These are phyloP conservation scores for Gymnorhina tibicen DNA, from an alignment of 2,113 vertebrate species.

Conservation along the genomic window DNA sequence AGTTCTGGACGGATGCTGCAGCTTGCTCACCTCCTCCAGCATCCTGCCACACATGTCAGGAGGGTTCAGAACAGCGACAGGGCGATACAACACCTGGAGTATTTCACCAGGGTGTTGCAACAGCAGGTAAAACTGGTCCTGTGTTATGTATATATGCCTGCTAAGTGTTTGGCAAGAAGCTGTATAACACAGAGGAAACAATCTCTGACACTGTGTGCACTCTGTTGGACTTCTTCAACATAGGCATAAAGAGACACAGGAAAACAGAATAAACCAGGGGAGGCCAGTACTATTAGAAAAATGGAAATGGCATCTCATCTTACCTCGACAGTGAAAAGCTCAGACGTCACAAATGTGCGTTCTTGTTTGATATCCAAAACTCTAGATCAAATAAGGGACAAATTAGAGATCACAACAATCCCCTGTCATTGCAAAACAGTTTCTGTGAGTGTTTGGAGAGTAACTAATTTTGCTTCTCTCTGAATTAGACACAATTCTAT, in stretches of 20 bases:
- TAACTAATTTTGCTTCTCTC: neutral
- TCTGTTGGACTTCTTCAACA: neutral
- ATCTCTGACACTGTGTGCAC: neutral
- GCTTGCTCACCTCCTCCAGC: neutral
- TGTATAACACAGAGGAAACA: neutral
- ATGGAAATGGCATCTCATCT: neutral
- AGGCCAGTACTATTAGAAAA: neutral
- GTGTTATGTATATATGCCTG: neutral
- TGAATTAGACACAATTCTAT: neutral
- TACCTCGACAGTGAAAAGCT: constrained; percentile 85
- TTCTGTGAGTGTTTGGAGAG: neutral
- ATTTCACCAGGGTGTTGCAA: neutral
- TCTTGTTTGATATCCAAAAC: constrained; percentile 85
- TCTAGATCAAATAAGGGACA: constrained; percentile 61
- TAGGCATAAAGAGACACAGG: neutral
- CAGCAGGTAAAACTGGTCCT: neutral
- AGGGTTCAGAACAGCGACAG: neutral
- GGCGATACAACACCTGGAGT: neutral
- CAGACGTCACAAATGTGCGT: constrained; percentile 71
- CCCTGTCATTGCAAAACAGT: neutral
- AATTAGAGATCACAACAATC: neutral
- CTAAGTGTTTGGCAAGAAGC: neutral
- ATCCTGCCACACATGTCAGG: neutral
- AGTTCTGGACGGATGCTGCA: neutral
- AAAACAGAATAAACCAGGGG: neutral